These are phyloP conservation scores for Ichneumoninae sp. DNA, from an alignment of 2,888 invertebrate genomes.

Conservation along the genomic window DNA sequence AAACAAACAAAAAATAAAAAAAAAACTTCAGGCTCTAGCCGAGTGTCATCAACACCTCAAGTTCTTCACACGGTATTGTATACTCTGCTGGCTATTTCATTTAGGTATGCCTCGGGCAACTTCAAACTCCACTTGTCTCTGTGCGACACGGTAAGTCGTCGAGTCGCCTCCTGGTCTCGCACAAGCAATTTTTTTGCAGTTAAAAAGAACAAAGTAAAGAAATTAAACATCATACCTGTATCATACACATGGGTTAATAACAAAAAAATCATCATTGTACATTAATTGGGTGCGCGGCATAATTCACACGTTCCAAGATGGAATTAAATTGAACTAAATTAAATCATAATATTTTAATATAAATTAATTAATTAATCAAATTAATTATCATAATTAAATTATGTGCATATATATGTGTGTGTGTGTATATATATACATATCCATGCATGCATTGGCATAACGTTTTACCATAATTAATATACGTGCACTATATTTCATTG, in stretches of 20 bases:
- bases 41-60: constrained; percentile 7
- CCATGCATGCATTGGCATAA: constrained; percentile 75
- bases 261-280: constrained; percentile 31
- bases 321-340: neutral
- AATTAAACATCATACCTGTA: constrained; percentile 16
- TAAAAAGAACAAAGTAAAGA: neutral
- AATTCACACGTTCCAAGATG: constrained; percentile 48
- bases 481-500: constrained; percentile 77
- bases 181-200: neutral
- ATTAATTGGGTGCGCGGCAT: constrained; percentile 52
- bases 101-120: constrained; percentile 56
- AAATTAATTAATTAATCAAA: neutral
- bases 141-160: constrained; percentile 68
- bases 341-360: neutral
- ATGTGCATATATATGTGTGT: constrained; percentile 43
- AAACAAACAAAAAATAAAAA: neutral
- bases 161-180: constrained; percentile 32
- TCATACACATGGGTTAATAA: constrained; percentile 24
- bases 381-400: neutral
- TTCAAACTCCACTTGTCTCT: constrained; percentile 58
- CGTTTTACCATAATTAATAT: constrained; percentile 78
- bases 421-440: constrained; percentile 63
- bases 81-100: constrained; percentile 48
- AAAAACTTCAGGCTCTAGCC: neutral
- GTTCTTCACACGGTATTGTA: constrained; percentile 31